These are phyloP conservation scores for Bradypodion ventrale DNA, from an alignment of 2,797 vertebrate species.

Conservation along the genomic window DNA sequence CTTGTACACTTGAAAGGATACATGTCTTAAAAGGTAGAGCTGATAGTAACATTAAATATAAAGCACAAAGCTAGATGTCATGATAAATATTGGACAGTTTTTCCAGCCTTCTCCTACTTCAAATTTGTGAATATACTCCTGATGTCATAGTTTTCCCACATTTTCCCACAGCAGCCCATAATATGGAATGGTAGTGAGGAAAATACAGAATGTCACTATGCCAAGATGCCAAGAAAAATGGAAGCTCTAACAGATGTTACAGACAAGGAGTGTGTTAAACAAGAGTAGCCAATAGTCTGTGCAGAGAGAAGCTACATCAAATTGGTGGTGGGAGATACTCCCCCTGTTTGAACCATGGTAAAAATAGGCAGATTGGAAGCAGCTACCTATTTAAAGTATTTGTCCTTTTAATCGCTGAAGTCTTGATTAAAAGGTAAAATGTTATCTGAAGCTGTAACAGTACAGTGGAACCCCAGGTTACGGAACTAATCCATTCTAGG, in stretches of 20 bases:
- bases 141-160: not conserved
- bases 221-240: not conserved
- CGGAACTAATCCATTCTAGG: no score
- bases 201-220: not conserved
- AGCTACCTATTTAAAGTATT: not conserved
- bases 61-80: constrained; percentile 14
- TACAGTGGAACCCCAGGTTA: no score
- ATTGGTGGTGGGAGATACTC: no score
- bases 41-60: not conserved
- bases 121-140: not conserved
- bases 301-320: no score
- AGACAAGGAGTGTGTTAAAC: no score
- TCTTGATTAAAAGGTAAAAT: not conserved
- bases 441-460: constrained; percentile 10
- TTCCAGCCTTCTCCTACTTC: not conserved
- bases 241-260: not conserved
- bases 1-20: not conserved
- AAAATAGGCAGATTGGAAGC: not conserved
- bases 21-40: constrained; percentile 3
- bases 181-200: not conserved
- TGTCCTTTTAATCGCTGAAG: not conserved
- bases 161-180: not conserved
- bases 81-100: not conserved
- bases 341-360: not conserved
- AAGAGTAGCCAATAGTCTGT: no score